Percentiles rank a stretch among this genome's conserved stretches.
These are phyloP conservation scores for Sorex maritimensis DNA, from an alignment of 2,797 vertebrate species.

Conservation along the genomic window DNA sequence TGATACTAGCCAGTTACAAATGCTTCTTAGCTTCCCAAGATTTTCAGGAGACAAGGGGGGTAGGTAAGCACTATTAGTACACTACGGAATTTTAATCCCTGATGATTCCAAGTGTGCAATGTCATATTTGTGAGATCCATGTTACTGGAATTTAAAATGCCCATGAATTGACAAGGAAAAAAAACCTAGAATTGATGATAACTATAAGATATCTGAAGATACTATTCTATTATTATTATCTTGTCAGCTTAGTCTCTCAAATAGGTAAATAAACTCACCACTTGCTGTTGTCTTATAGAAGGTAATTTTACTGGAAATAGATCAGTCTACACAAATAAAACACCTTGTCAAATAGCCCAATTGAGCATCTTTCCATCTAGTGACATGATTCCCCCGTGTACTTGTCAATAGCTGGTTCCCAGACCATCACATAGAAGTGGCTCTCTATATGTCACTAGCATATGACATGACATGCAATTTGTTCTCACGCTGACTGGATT, in stretches of 20 bases:
- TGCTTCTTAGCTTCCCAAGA: background rate
- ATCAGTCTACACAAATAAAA: slow-evolving; percentile 31
- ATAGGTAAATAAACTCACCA: slow-evolving; percentile 41
- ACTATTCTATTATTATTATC: background rate
- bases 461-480: background rate
- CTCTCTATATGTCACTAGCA: background rate
- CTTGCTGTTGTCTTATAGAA: background rate
- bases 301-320: slow-evolving; percentile 57
- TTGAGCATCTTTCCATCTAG: background rate
- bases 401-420: background rate
- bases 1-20: background rate
- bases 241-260: slow-evolving; percentile 7
- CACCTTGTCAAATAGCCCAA: background rate
- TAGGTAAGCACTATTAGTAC: background rate
- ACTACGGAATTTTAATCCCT: background rate
- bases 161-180: slow-evolving; percentile 7
- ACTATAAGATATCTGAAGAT: background rate
- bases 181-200: slow-evolving; percentile 17
- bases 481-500: slow-evolving; percentile 6
- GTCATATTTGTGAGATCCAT: background rate
- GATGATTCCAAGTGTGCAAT: background rate
- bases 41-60: slow-evolving; percentile 37
- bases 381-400: background rate
- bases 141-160: slow-evolving; percentile 35
- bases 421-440: background rate